Percentiles rank a stretch among this genome's conserved stretches.
Evolutionary conservation across 2,888 invertebrate genomes (phyloP).

Genomic region (Ephialtes manifestator): DNA sequence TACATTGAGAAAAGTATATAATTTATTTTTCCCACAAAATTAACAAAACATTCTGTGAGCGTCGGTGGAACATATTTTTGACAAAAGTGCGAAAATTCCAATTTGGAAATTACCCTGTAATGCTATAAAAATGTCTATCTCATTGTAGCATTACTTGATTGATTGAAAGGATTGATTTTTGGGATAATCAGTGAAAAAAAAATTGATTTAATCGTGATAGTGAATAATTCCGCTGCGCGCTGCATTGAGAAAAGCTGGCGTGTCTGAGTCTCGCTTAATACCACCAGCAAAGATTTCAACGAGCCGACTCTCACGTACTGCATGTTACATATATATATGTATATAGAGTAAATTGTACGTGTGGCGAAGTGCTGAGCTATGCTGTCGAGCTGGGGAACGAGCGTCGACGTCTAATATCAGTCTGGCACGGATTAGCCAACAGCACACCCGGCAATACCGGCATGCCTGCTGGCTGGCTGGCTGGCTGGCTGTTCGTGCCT

Average conservation of each 20-base stretch:
- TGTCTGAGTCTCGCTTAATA: background rate
- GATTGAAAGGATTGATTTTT: background rate
- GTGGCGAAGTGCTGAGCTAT: constrained; percentile 46
- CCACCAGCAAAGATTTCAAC: constrained; percentile 18
- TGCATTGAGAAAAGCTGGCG: constrained; percentile 5
- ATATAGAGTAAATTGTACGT: background rate
- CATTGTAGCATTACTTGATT: background rate
- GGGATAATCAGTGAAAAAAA: background rate
- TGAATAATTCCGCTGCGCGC: background rate
- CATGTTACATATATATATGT: background rate
- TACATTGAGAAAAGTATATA: background rate
- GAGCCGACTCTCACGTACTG: constrained; percentile 22
- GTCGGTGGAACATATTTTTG: no score
- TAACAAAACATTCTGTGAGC: no score
- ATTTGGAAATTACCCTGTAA: background rate
- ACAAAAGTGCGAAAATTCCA: no score
- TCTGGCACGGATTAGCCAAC: constrained; percentile 57
- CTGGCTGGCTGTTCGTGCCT: constrained; percentile 22
- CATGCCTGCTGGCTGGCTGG: constrained; percentile 32
- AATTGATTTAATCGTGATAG: constrained; percentile 2
- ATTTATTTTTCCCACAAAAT: no score
- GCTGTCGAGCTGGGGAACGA: constrained; percentile 43
- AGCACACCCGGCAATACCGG: constrained; percentile 38
- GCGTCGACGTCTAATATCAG: constrained; percentile 61
- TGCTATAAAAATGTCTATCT: background rate